Evolutionary conservation across 1,140 invertebrate genomes (phyloP).

Genomic region (Drosophila sp.): DNA sequence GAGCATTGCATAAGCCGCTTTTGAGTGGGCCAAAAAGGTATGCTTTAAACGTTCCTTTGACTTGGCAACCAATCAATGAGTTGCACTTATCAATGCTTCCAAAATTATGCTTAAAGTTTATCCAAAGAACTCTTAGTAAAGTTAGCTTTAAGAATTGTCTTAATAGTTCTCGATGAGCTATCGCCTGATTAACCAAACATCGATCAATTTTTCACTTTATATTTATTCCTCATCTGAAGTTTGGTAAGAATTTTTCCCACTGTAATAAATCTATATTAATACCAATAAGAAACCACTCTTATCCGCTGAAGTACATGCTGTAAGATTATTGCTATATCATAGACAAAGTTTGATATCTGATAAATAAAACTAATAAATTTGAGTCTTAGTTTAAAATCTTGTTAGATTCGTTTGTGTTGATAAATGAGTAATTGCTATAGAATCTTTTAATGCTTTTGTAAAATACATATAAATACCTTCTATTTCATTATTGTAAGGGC

Average conservation of each 20-base stretch:
- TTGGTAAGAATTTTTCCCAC: no score
- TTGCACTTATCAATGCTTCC: not conserved
- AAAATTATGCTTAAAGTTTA: constrained; percentile 35
- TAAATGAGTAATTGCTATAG: constrained; percentile 2
- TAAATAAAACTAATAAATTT: no score
- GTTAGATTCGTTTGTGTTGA: no score
- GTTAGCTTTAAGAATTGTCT: constrained; percentile 20
- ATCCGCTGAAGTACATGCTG: no score
- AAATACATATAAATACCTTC: not conserved
- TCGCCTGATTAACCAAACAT: no score
- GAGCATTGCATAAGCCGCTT: constrained; percentile 57
- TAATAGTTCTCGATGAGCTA: not conserved
- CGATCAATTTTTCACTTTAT: no score
- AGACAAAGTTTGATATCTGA: no score
- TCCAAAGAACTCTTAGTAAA: not conserved
- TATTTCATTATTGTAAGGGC: constrained; percentile 1
- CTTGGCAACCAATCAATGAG: constrained; percentile 50
- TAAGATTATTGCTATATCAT: no score
- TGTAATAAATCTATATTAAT: no score
- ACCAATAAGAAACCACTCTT: no score
- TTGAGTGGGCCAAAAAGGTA: constrained; percentile 39
- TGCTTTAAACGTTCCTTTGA: constrained; percentile 48
- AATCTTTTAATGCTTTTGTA: constrained; percentile 5
- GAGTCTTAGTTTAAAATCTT: not conserved
- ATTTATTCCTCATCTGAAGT: no score